Evolutionary conservation across 2,888 invertebrate genomes (phyloP).

Genomic region (Ornithoptera priamus): DNA sequence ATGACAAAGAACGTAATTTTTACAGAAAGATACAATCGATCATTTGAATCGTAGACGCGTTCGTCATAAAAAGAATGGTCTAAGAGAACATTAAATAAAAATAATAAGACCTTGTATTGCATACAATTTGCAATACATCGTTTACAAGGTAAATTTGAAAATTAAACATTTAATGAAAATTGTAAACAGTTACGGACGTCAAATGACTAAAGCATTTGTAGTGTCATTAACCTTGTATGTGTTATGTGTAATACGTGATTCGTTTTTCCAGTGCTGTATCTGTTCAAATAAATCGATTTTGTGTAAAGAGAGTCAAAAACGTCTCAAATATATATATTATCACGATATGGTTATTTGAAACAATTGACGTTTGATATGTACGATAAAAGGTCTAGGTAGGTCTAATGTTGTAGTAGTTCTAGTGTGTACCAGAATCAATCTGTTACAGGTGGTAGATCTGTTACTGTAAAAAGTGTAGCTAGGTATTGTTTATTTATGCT

Average conservation of each 20-base stretch:
- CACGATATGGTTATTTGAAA: background rate
- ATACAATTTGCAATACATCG: slow-evolving; percentile 4
- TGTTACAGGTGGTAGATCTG: too few relatives aligned
- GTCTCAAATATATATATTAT: background rate
- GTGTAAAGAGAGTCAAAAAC: background rate
- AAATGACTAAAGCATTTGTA: slow-evolving; percentile 14
- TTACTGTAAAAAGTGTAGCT: too few relatives aligned
- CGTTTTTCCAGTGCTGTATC: slow-evolving; percentile 8
- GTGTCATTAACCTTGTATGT: slow-evolving; percentile 21
- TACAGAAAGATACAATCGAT: background rate
- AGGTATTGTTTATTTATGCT: too few relatives aligned
- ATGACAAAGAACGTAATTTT: background rate
- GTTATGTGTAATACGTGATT: background rate
- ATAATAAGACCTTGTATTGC: slow-evolving; percentile 14
- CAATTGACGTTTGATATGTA: too few relatives aligned
- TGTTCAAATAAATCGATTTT: background rate
- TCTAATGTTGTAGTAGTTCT: too few relatives aligned
- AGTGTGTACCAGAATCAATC: too few relatives aligned
- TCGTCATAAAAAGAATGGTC: background rate
- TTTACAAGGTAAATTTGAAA: slow-evolving; percentile 14
- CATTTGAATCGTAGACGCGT: background rate
- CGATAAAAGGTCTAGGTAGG: too few relatives aligned
- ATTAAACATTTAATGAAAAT: slow-evolving; percentile 19
- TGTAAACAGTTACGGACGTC: slow-evolving; percentile 12
- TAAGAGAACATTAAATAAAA: background rate